A percentile compares a stretch with the other conserved stretches of the same genome.
Conservation (phyloP, 1,140 invertebrate species). For the Pentalonia nigronervosa region DNA sequence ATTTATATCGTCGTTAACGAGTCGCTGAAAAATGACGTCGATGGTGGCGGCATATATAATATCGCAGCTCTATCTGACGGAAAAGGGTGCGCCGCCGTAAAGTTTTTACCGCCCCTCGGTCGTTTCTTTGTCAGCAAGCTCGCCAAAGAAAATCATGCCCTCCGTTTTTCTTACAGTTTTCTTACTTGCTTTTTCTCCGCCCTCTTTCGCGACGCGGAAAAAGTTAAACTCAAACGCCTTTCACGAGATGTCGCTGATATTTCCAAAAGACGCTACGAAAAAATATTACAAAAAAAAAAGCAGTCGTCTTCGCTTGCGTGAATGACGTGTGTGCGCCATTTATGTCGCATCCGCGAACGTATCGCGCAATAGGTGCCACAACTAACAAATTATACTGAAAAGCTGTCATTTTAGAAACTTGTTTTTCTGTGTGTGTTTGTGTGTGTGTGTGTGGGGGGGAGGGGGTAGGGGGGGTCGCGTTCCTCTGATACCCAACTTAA, state of each 20-base stretch:
- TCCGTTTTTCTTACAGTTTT: conserved; percentile 54
- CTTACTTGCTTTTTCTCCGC: conserved; percentile 31
- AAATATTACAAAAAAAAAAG: not conserved
- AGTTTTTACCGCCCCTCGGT: not conserved
- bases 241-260: conserved; percentile 50
- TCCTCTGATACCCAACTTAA: too few relatives aligned
- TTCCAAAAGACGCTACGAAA: not conserved
- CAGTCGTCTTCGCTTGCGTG: not conserved
- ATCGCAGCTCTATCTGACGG: conserved; percentile 51
- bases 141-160: conserved; percentile 25
- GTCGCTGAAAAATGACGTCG: not conserved
- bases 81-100: not conserved
- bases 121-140: conserved; percentile 1
- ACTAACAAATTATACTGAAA: too few relatives aligned
- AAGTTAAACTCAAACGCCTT: not conserved
- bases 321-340: too few relatives aligned
- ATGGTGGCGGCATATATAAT: not conserved
- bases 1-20: too few relatives aligned
- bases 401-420: too few relatives aligned
- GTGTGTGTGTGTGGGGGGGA: too few relatives aligned
- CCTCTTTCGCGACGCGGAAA: not conserved
- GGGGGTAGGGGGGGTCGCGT: too few relatives aligned
- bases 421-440: too few relatives aligned
- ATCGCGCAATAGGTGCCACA: too few relatives aligned
- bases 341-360: too few relatives aligned